These are phyloP conservation scores for Coregonus suidteri DNA, from an alignment of 2,797 vertebrate species.

Conservation along the genomic window DNA sequence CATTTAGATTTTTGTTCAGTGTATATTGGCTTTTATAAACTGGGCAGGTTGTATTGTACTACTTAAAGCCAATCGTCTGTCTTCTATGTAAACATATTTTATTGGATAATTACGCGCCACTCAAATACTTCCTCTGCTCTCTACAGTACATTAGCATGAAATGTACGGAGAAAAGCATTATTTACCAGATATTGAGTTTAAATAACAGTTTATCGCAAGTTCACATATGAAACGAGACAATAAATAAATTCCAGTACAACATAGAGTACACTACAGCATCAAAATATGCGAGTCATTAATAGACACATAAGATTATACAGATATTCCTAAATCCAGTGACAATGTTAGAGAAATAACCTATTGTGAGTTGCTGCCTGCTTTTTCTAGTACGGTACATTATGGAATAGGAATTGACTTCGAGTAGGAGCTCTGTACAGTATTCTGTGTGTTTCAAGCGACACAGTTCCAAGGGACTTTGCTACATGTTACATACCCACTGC, in stretches of 20 bases:
- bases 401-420: background rate
- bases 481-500: conserved; percentile 2
- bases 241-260: conserved; percentile 34
- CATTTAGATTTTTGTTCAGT: no score
- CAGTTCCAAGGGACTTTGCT: background rate
- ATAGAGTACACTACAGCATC: conserved; percentile 18
- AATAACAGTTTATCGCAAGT: conserved; percentile 11
- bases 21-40: no score
- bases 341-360: background rate
- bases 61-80: background rate
- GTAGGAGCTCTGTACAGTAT: background rate
- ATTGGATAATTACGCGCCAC: background rate
- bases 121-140: background rate
- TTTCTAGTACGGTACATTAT: no score
- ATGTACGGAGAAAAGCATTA: background rate
- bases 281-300: conserved; percentile 27
- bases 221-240: conserved; percentile 29
- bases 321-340: conserved; percentile 8
- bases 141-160: background rate
- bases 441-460: background rate
- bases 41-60: no score
- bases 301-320: conserved; percentile 27
- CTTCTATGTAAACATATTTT: background rate
- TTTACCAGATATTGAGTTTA: conserved; percentile 23
- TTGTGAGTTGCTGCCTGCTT: background rate